Evolutionary conservation across 2,888 invertebrate genomes (phyloP).

Genomic region (Trichogramma dendrolimi): DNA sequence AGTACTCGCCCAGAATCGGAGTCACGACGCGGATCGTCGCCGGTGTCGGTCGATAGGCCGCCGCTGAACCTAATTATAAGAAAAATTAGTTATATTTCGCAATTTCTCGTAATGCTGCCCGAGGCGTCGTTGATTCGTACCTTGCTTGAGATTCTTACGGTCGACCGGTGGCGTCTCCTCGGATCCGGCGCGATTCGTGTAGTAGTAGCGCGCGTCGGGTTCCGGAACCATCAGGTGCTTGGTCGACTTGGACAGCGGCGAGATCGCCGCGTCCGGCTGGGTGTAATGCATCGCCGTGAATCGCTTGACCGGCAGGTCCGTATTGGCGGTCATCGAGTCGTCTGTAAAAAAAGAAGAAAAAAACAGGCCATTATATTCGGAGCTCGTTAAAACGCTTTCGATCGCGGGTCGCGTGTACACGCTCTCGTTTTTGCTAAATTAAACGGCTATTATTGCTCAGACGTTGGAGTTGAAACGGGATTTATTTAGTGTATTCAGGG

Average conservation of each 20-base stretch:
- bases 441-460: no score
- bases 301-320: constrained; percentile 72
- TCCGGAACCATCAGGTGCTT: constrained; percentile 69
- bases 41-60: constrained; percentile 61
- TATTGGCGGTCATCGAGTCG: constrained; percentile 63
- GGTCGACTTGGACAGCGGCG: constrained; percentile 73
- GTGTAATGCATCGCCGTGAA: constrained; percentile 76
- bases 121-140: constrained; percentile 32
- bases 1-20: constrained; percentile 74
- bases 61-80: constrained; percentile 44
- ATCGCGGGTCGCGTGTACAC: no score
- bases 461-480: no score
- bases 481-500: no score
- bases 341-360: constrained; percentile 50
- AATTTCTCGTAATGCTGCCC: not conserved
- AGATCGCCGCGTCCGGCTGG: constrained; percentile 71
- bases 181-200: constrained; percentile 55
- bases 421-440: no score
- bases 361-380: not conserved
- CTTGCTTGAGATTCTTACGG: constrained; percentile 49
- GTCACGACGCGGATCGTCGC: constrained; percentile 62
- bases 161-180: constrained; percentile 50
- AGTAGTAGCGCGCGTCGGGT: constrained; percentile 63
- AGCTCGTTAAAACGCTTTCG: no score
- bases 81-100: not conserved